phyloP scores from a whole-genome alignment of 2,888 invertebrate species.

The Trichacis sp. region DNA sequence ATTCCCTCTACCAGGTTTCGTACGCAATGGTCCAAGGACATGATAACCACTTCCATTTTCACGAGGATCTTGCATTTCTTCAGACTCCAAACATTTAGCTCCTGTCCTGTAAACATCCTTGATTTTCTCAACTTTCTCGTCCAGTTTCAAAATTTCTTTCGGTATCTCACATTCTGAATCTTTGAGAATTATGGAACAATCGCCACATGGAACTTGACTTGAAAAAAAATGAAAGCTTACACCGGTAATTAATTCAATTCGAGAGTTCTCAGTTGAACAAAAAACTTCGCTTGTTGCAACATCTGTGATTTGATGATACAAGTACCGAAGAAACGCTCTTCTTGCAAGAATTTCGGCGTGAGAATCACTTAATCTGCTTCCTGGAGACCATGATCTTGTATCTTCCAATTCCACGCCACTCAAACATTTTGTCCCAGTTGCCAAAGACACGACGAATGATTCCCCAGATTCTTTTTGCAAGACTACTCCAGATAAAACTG shows the following conservation, averaged over 20 bases:
- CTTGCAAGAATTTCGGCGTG: conserved; percentile 93
- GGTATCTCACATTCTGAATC: conserved; percentile 43
- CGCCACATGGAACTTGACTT: conserved; percentile 92
- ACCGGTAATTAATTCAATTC: conserved; percentile 71
- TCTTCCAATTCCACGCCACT: conserved; percentile 73
- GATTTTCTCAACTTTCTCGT: conserved; percentile 43
- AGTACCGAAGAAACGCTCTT: conserved; percentile 83
- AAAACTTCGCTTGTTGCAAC: conserved; percentile 62
- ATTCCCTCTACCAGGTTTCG: conserved; percentile 92
- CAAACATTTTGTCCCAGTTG: conserved; percentile 93
- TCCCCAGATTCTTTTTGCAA: conserved; percentile 60
- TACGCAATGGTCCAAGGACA: conserved; percentile 79
- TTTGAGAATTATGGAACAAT: conserved; percentile 87
- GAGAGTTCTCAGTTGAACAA: conserved; percentile 54
- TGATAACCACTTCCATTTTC: conserved; percentile 76
- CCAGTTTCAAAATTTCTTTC: conserved; percentile 54
- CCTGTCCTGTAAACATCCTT: conserved; percentile 81
- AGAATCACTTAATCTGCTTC: conserved; percentile 86
- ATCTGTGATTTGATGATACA: conserved; percentile 75
- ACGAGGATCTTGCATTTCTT: conserved; percentile 73
- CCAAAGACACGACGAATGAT: conserved; percentile 80
- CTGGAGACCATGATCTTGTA: conserved; percentile 72
- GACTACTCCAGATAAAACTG: conserved; percentile 82
- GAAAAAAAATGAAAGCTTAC: conserved; percentile 86
- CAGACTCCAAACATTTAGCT: conserved; percentile 81